Evolutionary conservation across 2,113 vertebrate species (phyloP), one percentile per base, ranked within the genome.

Genomic region (Aplodontia rufa): DNA sequence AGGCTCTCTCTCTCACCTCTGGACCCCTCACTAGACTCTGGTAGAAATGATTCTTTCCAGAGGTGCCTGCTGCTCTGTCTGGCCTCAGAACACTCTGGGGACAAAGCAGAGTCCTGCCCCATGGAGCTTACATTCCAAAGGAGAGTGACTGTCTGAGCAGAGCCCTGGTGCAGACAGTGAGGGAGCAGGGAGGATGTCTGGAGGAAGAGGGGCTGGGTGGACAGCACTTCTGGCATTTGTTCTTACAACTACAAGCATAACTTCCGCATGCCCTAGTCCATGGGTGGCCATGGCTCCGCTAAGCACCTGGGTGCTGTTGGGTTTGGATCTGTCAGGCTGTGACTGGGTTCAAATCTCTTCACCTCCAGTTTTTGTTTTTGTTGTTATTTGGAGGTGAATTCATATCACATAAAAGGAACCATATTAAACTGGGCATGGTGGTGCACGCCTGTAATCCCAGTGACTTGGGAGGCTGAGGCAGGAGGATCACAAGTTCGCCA

Each of bases 141-240:
- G 32, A 37, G 1, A 1, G 32, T 8, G 13, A n/a, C 51, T 82
- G 1, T 30, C 30, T 28, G 81, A 86, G 4, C 60, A 72, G 91
- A 87, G 53, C 26, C n/a, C 32, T 1, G 4, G 0, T 32, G 85
- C 42, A 13, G 8, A 32, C 30, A 60, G 69, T 30, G 71, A 32
- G 11, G 49, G 58, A 60, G 71, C n/a, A 6, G 10, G 26, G 55
- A 42, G 69, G 35, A 11, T 13, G 1, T 28, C 53, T 1, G 37
- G 42, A 49, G 47, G 71, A 3, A 49, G 53, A 8, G 24, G 40
- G 19, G 4, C 8, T 1, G 0, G 6, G 69, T 45, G 51, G 0
- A 14, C 16, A 40, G 42, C 10, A 28, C 22, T 76, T 49, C 79
- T 35, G 22, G 9, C 5, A 0, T n/a, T 62, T 6, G 64, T 53